A percentile compares a stretch with the other conserved stretches of the same genome.
phyloP scores from a whole-genome alignment of 2,888 invertebrate species.

The Megaustenia siamemsis region DNA sequence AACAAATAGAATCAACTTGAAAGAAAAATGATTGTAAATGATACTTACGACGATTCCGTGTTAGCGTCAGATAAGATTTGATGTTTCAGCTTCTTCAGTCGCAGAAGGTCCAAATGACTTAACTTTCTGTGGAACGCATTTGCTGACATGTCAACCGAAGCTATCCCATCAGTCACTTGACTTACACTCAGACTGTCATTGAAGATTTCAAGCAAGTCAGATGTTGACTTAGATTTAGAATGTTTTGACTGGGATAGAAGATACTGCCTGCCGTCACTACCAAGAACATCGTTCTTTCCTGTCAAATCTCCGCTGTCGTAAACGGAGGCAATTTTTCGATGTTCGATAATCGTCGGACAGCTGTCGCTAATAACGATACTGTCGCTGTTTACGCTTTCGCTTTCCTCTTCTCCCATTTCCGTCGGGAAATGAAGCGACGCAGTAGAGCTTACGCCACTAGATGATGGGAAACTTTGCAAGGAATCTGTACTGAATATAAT shows the following conservation, averaged over 20 bases:
- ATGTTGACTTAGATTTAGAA: conserved; percentile 44
- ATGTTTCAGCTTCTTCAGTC: conserved; percentile 38
- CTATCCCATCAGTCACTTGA: conserved; percentile 48
- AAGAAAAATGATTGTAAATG: neutral
- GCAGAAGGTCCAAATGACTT: conserved; percentile 42
- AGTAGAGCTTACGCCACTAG: conserved; percentile 77
- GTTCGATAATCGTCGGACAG: neutral
- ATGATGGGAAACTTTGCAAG: conserved; percentile 80
- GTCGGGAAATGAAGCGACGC: conserved; percentile 52
- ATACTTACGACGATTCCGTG: conserved; percentile 52
- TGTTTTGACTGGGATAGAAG: conserved; percentile 23
- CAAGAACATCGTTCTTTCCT: neutral
- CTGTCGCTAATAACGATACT: neutral
- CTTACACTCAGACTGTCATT: conserved; percentile 20
- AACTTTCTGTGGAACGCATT: conserved; percentile 40
- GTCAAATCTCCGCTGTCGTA: neutral
- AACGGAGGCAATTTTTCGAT: neutral
- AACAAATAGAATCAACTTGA: too few species aligned
- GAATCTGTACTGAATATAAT: conserved; percentile 79
- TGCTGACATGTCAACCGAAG: conserved; percentile 33
- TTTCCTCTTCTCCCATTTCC: conserved; percentile 71
- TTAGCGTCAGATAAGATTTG: conserved; percentile 50
- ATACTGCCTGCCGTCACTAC: conserved; percentile 57
- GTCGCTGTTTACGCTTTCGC: conserved; percentile 44
- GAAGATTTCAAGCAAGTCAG: conserved; percentile 40